Percentiles rank a stretch among this genome's conserved stretches.
Evolutionary conservation across 2,113 vertebrate species (phyloP).

Genomic region (Oenanthe oenanthe): DNA sequence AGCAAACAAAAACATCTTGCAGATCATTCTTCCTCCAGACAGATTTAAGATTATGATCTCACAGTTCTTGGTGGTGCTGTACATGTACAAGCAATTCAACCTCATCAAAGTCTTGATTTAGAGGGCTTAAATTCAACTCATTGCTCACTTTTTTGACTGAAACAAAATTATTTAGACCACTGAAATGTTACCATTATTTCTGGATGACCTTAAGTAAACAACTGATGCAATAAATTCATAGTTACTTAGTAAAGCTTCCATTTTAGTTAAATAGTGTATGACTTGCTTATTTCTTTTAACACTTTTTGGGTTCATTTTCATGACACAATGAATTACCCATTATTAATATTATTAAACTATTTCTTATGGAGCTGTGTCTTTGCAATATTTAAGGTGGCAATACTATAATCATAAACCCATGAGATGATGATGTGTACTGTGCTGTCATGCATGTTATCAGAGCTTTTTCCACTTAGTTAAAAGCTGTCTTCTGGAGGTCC

Average conservation of each 20-base stretch:
- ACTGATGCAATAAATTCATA: not conserved
- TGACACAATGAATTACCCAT: not conserved
- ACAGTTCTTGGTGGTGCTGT: not conserved
- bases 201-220: not conserved
- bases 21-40: not conserved
- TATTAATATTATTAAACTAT: not conserved
- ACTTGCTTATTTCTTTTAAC: not conserved
- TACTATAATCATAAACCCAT: not conserved
- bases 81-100: not conserved
- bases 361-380: not conserved
- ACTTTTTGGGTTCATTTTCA: not conserved
- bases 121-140: not conserved
- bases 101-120: not conserved
- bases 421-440: not conserved
- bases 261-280: not conserved
- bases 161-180: not conserved
- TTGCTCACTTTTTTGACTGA: not conserved
- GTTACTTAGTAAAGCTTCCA: not conserved
- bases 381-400: not conserved
- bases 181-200: not conserved
- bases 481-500: not conserved
- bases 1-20: not conserved
- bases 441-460: not conserved
- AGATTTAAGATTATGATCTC: constrained; percentile 12
- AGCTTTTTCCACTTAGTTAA: not conserved